Percentiles rank a stretch among this genome's conserved stretches.
phyloP scores from a whole-genome alignment of 2,113 vertebrate genomes.

The Hepsetus odoe region DNA sequence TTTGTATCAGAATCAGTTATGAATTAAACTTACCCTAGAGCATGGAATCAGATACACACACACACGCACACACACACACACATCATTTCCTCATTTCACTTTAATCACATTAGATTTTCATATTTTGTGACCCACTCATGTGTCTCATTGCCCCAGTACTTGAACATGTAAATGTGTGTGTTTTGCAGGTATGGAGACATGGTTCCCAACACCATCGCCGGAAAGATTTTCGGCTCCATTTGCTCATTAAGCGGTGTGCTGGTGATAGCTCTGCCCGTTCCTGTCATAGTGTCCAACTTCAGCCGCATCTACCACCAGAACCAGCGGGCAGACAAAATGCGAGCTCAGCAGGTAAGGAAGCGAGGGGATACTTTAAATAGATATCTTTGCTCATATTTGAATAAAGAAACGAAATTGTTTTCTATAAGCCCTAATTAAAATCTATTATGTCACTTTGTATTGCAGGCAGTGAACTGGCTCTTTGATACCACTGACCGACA shows the following conservation, averaged over 20 bases:
- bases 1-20: constrained; percentile 4
- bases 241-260: constrained; percentile 89
- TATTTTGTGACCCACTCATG: neutral
- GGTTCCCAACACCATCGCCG: constrained; percentile 90
- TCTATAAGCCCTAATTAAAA: no score
- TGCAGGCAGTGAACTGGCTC: no score
- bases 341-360: constrained; percentile 82
- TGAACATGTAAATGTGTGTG: constrained; percentile 1
- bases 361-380: no score
- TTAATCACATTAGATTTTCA: neutral
- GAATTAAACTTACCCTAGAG: neutral
- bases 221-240: constrained; percentile 90
- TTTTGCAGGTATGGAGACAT: constrained; percentile 83
- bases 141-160: neutral
- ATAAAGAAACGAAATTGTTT: no score
- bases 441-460: no score
- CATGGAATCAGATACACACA: constrained; percentile 10
- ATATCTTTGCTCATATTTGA: no score
- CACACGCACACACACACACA: neutral
- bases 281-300: constrained; percentile 92
- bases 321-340: constrained; percentile 88
- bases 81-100: neutral
- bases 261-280: constrained; percentile 88
- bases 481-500: neutral
- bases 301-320: constrained; percentile 94